A percentile compares a stretch with the other conserved stretches of the same genome.
These are phyloP conservation scores for Chironomus riparius DNA, from an alignment of 2,888 invertebrate genomes.

Conservation along the genomic window DNA sequence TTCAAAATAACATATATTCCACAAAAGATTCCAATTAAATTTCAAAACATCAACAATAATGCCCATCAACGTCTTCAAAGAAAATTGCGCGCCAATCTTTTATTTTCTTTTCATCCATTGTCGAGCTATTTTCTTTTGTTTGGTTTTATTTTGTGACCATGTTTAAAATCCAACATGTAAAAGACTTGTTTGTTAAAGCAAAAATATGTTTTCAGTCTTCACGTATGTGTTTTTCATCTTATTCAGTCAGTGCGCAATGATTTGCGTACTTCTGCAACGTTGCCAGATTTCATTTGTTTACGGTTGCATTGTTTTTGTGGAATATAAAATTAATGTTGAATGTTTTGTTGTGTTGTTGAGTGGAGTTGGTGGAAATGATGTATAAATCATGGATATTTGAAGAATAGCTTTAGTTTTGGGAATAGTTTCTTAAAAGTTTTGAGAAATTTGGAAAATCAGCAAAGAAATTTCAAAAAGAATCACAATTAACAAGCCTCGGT, in stretches of 20 bases:
- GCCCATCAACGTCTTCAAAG: too few relatives aligned
- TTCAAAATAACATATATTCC: background rate
- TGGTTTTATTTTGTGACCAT: background rate
- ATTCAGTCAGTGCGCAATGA: background rate
- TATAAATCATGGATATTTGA: too few relatives aligned
- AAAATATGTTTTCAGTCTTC: background rate
- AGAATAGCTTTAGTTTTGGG: too few relatives aligned
- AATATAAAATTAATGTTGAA: background rate
- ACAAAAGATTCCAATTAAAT: too few relatives aligned
- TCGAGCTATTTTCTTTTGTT: background rate
- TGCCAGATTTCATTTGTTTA: background rate
- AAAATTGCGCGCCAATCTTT: background rate
- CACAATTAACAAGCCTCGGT: too few relatives aligned
- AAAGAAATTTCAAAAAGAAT: too few relatives aligned
- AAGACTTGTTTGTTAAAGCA: background rate
- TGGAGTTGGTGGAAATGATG: background rate
- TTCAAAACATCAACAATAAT: too few relatives aligned
- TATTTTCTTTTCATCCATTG: background rate
- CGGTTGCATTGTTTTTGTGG: too few relatives aligned
- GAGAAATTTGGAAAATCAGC: too few relatives aligned
- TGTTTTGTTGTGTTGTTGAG: background rate
- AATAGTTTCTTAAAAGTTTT: too few relatives aligned
- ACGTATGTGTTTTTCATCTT: background rate
- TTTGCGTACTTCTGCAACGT: background rate
- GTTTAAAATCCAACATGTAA: too few relatives aligned